Conservation (phyloP, 2,797 vertebrate species). For the Oryzias dopingdopingensis region DNA sequence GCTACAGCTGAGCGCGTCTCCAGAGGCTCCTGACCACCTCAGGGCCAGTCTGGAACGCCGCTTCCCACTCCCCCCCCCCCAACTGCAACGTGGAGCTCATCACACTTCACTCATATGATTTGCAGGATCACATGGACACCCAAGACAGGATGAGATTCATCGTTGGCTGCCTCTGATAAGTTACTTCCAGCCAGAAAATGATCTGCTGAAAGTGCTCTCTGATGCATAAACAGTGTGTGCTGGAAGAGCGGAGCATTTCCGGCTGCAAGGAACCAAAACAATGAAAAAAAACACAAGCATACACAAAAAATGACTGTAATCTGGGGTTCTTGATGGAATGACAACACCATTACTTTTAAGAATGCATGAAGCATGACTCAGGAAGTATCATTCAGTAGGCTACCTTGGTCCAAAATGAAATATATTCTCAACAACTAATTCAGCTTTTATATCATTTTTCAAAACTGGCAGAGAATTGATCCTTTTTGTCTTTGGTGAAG, state of each 20-base stretch:
- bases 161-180: slow-evolving; percentile 6
- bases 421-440: neutral
- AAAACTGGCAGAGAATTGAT: neutral
- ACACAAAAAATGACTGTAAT: neutral
- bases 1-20: slow-evolving; percentile 70
- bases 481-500: neutral
- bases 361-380: neutral
- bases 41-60: slow-evolving; percentile 51
- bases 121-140: slow-evolving; percentile 34
- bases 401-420: neutral
- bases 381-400: neutral
- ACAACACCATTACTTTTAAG: neutral
- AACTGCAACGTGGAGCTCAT: slow-evolving; percentile 61
- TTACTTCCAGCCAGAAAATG: slow-evolving; percentile 8
- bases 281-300: slow-evolving; percentile 3
- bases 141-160: slow-evolving; percentile 21
- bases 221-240: no score
- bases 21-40: slow-evolving; percentile 50
- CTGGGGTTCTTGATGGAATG: neutral
- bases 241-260: no score
- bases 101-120: slow-evolving; percentile 42
- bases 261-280: neutral
- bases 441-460: neutral
- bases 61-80: slow-evolving; percentile 25
- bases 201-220: slow-evolving; percentile 4